Percentiles rank a stretch among this genome's conserved stretches.
Evolutionary conservation across 2,888 invertebrate species (phyloP).

Genomic region (Eristalinus sepulchralis): DNA sequence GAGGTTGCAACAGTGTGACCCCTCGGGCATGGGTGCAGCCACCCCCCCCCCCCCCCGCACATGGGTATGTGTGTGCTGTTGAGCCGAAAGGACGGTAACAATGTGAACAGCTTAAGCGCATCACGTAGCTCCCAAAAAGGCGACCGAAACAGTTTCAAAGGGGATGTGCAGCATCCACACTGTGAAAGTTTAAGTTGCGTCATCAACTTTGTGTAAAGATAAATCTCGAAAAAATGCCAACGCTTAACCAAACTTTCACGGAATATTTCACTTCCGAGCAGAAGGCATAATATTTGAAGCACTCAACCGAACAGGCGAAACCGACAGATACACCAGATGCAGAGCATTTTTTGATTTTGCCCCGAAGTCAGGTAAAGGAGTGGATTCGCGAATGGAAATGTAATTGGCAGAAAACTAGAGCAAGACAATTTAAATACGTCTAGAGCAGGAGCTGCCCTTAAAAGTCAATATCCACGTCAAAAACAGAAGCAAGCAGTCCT

Average conservation of each 20-base stretch:
- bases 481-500: too few species aligned
- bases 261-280: neutral
- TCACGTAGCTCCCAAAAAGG: conserved; percentile 39
- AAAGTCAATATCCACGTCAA: too few species aligned
- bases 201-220: conserved; percentile 44
- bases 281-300: neutral
- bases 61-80: neutral
- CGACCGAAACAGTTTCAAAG: conserved; percentile 6
- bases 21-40: neutral
- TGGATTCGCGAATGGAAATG: too few species aligned
- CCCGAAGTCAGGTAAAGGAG: too few species aligned
- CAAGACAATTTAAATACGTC: too few species aligned
- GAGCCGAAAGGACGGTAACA: neutral
- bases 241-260: neutral
- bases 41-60: neutral
- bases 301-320: neutral
- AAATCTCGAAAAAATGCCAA: conserved; percentile 18
- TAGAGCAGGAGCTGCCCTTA: too few species aligned
- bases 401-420: neutral
- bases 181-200: conserved; percentile 46
- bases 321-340: too few species aligned
- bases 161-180: conserved; percentile 10
- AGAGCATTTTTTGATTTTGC: too few species aligned
- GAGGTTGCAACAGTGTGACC: conserved; percentile 11
- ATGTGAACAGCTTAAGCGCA: conserved; percentile 11